Evolutionary conservation across 1,140 invertebrate species (phyloP), one percentile per base, ranked within the genome.

Genomic region (Micrasema longulum): DNA sequence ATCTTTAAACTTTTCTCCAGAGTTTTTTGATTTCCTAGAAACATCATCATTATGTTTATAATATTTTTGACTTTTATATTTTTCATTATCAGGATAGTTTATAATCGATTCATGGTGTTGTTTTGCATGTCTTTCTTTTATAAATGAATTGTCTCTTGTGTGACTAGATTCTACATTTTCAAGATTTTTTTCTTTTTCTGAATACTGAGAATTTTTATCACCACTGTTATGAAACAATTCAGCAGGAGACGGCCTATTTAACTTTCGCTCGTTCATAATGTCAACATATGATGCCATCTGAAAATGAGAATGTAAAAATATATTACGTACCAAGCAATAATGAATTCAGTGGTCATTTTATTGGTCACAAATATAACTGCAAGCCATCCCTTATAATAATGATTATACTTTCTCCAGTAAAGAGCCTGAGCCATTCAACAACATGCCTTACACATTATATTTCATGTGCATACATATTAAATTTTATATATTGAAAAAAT

Each of bases 221-320:
- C 10, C 7, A 22, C 9, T 53, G 16, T 26, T 6, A 23, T 9
- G 3, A 12, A 12, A 22, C 14, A 23, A 1, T 53, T 53, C n/a
- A n/a, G n/a, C n/a, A 5, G 5, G n/a, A 45, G 5, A 45, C n/a
- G n/a, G 1, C n/a, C 26, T 23, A 22, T 53, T 53, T n/a, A 22
- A 10, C 26, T 12, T 11, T 53, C n/a, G 18, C 22, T 22, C 50
- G n/a, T 53, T 53, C 26, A 53, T 18, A 18, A 53, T 53, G 22
- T 53, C 50, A 12, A 53, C 20, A 26, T 53, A 53, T 31, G 50
- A 53, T 4, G 7, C 50, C 50, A 53, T 53, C 50, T 53, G 22
- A 53, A 53, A 53, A 53, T 1, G 12, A n/a, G n/a, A n/a, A 4
- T 18, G 22, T 53, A 7, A 20, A 53, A 22, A 7, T 23, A 18